Percentiles rank a stretch among this genome's conserved stretches.
Evolutionary conservation across 1,140 invertebrate genomes (phyloP).

Genomic region (Ruditapes philippinarum): DNA sequence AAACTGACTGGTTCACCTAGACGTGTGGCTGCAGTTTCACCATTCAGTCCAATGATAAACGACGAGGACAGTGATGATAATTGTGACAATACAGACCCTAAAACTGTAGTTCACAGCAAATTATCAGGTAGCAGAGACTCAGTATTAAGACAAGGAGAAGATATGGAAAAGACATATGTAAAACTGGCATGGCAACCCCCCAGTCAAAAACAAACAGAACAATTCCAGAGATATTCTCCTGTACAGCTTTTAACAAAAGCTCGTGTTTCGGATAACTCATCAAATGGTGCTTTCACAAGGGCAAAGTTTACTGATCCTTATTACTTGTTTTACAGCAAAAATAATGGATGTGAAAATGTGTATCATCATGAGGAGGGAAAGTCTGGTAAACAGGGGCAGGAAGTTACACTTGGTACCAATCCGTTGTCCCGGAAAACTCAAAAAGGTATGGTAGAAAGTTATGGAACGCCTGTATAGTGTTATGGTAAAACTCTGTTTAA

Average conservation of each 20-base stretch:
- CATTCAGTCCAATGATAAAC: neutral
- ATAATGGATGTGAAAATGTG: neutral
- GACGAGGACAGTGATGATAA: neutral
- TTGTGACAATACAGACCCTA: neutral
- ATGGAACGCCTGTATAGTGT: slow-evolving; percentile 5
- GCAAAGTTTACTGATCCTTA: neutral
- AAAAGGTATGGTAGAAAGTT: slow-evolving; percentile 1
- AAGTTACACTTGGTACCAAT: neutral
- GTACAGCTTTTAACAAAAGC: neutral
- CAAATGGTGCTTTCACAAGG: neutral
- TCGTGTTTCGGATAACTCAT: neutral
- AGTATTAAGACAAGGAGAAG: neutral
- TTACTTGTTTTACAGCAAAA: neutral
- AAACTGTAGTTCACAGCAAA: neutral
- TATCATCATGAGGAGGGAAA: neutral
- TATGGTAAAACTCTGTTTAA: neutral
- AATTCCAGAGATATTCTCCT: neutral
- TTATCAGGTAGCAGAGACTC: neutral
- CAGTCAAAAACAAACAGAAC: neutral
- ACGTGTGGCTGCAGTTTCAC: neutral
- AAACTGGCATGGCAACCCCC: neutral
- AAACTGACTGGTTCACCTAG: neutral
- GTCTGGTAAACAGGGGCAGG: neutral
- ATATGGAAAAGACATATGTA: neutral
- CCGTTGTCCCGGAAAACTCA: neutral